phyloP scores from a whole-genome alignment of 2,113 vertebrate genomes.

The Campylomormyrus numenius region DNA sequence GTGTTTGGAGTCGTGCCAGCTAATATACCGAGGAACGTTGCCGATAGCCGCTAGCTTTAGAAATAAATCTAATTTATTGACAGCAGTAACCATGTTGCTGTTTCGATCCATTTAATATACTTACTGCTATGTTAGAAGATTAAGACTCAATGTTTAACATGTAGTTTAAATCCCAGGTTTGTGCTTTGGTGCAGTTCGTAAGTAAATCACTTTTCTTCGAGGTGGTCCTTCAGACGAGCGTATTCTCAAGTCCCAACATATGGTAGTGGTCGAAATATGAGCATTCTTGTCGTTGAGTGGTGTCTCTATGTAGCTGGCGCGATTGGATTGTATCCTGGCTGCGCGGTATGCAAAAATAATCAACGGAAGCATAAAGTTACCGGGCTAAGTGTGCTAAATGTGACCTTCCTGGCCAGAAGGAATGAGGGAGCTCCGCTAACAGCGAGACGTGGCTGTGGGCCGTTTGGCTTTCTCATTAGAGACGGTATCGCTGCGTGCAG shows the following conservation, averaged over 20 bases:
- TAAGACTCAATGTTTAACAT: slow-evolving; percentile 2
- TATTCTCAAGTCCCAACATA: neutral
- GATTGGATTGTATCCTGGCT: neutral
- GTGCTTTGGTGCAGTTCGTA: neutral
- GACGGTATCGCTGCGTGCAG: neutral
- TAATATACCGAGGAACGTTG: neutral
- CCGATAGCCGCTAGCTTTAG: neutral
- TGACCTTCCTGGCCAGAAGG: slow-evolving; percentile 6
- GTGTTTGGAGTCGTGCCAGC: neutral
- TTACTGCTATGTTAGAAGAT: neutral
- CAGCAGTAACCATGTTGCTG: neutral
- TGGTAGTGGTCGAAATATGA: neutral
- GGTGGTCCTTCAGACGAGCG: neutral
- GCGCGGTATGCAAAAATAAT: slow-evolving; percentile 6
- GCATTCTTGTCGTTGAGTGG: neutral
- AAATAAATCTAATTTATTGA: slow-evolving; percentile 2
- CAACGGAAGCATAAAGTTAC: slow-evolving; percentile 18
- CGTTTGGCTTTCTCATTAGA: slow-evolving; percentile 8
- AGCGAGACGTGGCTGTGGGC: neutral
- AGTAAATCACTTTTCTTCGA: neutral
- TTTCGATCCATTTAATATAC: neutral
- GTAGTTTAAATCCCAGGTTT: neutral
- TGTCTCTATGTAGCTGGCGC: neutral
- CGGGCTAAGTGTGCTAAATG: neutral
- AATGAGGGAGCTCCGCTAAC: neutral